These are phyloP conservation scores for Apostichopus californicus DNA, from an alignment of 35 echinoderm and acorn worm species.

Conservation along the genomic window DNA sequence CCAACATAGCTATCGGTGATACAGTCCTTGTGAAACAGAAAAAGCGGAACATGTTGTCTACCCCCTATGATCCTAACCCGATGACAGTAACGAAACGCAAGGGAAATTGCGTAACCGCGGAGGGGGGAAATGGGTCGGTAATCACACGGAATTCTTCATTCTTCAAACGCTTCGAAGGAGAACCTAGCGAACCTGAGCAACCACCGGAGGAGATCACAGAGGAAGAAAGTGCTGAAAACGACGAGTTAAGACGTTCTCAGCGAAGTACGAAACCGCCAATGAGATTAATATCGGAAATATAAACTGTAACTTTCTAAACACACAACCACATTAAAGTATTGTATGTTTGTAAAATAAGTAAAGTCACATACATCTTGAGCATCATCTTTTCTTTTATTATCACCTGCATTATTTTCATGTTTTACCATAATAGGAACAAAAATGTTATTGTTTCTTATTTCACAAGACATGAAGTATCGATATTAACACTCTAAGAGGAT, in stretches of 20 bases:
- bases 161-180: too few species aligned
- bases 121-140: slow-evolving; percentile 19
- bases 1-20: slow-evolving; percentile 37
- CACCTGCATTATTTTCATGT: too few species aligned
- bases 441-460: too few species aligned
- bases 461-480: too few species aligned
- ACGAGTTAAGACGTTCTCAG: slow-evolving; percentile 2
- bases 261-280: background rate
- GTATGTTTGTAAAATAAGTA: too few species aligned
- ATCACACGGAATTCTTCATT: slow-evolving; percentile 50
- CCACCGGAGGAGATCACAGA: too few species aligned
- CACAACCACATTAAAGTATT: too few species aligned
- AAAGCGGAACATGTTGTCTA: slow-evolving; percentile 48
- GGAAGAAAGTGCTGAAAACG: background rate
- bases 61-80: slow-evolving; percentile 24
- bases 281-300: slow-evolving; percentile 27
- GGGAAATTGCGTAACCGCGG: slow-evolving; percentile 36
- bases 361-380: too few species aligned
- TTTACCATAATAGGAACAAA: too few species aligned
- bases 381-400: too few species aligned
- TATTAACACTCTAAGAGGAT: too few species aligned
- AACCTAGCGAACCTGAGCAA: too few species aligned
- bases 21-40: slow-evolving; percentile 43
- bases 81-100: slow-evolving; percentile 37
- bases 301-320: slow-evolving; percentile 40